Conservation (phyloP, 1,140 invertebrate genomes). For the Listronotus bonariensis region DNA sequence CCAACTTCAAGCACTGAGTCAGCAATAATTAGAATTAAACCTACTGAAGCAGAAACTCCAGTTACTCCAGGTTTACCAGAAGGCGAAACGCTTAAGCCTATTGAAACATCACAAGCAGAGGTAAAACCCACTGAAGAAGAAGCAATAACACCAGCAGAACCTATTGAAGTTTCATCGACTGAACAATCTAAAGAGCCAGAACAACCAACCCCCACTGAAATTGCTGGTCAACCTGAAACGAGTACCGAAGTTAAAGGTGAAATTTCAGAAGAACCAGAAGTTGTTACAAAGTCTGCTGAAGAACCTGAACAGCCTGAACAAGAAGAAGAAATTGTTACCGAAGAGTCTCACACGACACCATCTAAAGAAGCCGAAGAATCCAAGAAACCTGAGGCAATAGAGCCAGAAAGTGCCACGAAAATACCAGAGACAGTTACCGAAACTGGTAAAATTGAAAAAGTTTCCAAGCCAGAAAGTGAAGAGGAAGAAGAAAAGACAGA, state of each 20-base stretch:
- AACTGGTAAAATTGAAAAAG: conserved; percentile 10
- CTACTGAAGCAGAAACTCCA: not conserved
- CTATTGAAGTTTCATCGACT: not conserved
- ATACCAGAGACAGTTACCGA: conserved; percentile 11
- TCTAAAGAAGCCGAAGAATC: conserved; percentile 16
- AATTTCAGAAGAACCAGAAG: conserved; percentile 23
- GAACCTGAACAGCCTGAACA: conserved; percentile 12
- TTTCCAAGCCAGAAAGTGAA: not conserved
- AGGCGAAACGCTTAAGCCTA: not conserved
- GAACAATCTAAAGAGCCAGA: conserved; percentile 1
- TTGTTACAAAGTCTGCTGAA: conserved; percentile 13
- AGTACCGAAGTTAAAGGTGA: conserved; percentile 8
- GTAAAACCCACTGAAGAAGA: conserved; percentile 5
- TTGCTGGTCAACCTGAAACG: not conserved
- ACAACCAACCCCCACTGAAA: conserved; percentile 11
- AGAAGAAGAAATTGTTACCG: too few species aligned
- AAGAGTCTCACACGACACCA: too few species aligned
- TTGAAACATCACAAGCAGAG: not conserved
- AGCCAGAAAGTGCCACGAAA: conserved; percentile 26
- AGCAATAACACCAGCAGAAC: not conserved
- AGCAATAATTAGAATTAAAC: too few species aligned
- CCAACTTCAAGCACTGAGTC: too few species aligned
- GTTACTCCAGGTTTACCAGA: too few species aligned
- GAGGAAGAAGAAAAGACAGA: conserved; percentile 7
- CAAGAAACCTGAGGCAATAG: not conserved